phyloP scores from a whole-genome alignment of 2,797 vertebrate species.

The Otolemur crassicaudatus region DNA sequence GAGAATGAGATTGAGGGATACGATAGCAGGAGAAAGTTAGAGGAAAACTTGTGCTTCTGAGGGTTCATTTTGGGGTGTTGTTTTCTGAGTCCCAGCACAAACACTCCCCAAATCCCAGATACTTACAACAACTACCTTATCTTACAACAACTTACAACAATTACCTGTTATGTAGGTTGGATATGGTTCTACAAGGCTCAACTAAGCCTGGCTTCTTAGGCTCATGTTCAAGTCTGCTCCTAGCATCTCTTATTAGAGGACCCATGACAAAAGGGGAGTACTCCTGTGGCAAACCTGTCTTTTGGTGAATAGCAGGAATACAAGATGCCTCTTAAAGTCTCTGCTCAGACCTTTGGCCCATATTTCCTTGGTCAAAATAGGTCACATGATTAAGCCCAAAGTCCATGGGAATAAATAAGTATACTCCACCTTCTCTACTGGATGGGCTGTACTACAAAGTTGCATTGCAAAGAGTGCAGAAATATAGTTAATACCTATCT shows the following conservation, averaged over 20 bases:
- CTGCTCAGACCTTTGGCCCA: constrained; percentile 14
- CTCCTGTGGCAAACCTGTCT: neutral
- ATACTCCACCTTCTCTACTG: neutral
- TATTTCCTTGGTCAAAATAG: neutral
- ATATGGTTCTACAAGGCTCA: neutral
- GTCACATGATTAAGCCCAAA: neutral
- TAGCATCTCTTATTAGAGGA: neutral
- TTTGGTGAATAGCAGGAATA: neutral
- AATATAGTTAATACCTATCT: neutral
- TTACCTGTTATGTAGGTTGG: neutral
- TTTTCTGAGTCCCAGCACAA: neutral
- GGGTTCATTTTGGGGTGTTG: no score
- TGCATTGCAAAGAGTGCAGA: neutral
- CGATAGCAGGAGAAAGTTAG: no score
- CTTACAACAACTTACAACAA: neutral
- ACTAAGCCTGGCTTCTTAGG: neutral
- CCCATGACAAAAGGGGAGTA: neutral
- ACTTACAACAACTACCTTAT: neutral
- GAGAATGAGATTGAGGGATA: no score
- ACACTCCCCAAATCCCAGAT: neutral
- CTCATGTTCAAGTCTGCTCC: neutral
- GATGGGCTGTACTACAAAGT: neutral
- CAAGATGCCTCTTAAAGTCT: neutral
- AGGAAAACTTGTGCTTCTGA: no score
- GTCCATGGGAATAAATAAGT: neutral